Percentiles rank a stretch among this genome's conserved stretches.
These are phyloP conservation scores for Ennomos fuscantarius DNA, from an alignment of 2,888 invertebrate species.

Conservation along the genomic window DNA sequence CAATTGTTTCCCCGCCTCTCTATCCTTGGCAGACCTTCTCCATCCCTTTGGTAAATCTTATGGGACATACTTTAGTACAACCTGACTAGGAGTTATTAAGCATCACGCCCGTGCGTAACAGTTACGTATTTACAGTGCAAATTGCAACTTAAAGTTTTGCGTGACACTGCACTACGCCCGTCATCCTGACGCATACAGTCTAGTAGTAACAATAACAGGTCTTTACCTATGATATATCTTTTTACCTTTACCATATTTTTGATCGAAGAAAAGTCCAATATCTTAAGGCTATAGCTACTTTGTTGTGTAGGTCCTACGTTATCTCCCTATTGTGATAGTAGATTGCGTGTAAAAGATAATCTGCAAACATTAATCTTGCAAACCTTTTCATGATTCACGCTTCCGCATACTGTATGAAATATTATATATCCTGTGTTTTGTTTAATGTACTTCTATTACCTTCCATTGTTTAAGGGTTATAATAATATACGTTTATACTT, in stretches of 20 bases:
- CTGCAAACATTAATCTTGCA: constrained; percentile 24
- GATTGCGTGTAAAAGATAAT: constrained; percentile 22
- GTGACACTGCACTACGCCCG: too few species aligned
- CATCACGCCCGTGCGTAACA: too few species aligned
- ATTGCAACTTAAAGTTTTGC: neutral
- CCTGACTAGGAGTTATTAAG: too few species aligned
- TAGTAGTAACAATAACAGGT: too few species aligned
- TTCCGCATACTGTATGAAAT: constrained; percentile 11
- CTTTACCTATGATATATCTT: too few species aligned
- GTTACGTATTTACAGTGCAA: neutral
- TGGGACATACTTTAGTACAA: too few species aligned
- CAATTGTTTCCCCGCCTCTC: too few species aligned
- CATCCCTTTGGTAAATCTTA: too few species aligned
- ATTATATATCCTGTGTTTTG: constrained; percentile 6
- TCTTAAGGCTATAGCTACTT: constrained; percentile 5
- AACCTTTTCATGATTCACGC: constrained; percentile 26
- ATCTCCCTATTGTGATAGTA: constrained; percentile 16
- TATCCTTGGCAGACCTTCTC: too few species aligned
- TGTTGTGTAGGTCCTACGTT: constrained; percentile 14
- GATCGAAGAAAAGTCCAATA: neutral
- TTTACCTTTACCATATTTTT: too few species aligned
- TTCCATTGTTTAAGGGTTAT: neutral
- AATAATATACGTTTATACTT: constrained; percentile 1
- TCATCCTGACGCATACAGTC: too few species aligned
- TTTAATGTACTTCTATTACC: constrained; percentile 1